phyloP scores from a whole-genome alignment of 2,888 invertebrate genomes.

The Peribatodes rhomboidaria region DNA sequence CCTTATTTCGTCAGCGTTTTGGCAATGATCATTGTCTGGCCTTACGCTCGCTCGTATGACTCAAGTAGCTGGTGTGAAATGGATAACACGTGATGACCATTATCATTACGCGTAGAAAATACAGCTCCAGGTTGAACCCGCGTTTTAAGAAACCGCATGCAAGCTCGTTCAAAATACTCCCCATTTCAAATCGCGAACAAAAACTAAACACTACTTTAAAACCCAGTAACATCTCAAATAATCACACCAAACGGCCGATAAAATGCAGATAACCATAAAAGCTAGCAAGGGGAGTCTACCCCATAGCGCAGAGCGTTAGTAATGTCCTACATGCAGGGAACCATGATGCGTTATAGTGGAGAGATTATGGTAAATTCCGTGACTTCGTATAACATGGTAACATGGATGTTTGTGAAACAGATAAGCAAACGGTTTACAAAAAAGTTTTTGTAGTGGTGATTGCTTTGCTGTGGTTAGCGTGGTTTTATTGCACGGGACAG shows the following conservation, averaged over 20 bases:
- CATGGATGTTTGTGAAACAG: not conserved
- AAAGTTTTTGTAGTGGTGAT: no score
- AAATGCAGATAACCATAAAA: slow-evolving; percentile 66
- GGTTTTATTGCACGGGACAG: no score
- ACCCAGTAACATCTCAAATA: slow-evolving; percentile 27
- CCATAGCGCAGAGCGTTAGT: slow-evolving; percentile 48
- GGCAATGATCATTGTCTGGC: no score
- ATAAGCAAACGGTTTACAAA: not conserved
- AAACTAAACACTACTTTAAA: slow-evolving; percentile 19
- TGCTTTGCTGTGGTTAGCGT: no score
- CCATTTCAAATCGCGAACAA: not conserved
- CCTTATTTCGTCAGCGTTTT: no score
- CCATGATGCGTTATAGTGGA: slow-evolving; percentile 20
- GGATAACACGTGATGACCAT: no score
- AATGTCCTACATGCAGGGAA: slow-evolving; percentile 39
- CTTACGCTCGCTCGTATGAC: no score
- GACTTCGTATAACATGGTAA: not conserved
- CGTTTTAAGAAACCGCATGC: no score
- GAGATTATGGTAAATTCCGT: slow-evolving; percentile 25
- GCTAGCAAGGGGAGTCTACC: slow-evolving; percentile 54
- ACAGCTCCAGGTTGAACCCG: no score
- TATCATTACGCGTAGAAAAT: no score
- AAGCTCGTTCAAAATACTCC: not conserved
- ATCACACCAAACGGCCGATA: slow-evolving; percentile 52
- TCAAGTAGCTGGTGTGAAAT: no score